Evolutionary conservation across 1,140 invertebrate species (phyloP).

Genomic region (Tetragonula clypearis): DNA sequence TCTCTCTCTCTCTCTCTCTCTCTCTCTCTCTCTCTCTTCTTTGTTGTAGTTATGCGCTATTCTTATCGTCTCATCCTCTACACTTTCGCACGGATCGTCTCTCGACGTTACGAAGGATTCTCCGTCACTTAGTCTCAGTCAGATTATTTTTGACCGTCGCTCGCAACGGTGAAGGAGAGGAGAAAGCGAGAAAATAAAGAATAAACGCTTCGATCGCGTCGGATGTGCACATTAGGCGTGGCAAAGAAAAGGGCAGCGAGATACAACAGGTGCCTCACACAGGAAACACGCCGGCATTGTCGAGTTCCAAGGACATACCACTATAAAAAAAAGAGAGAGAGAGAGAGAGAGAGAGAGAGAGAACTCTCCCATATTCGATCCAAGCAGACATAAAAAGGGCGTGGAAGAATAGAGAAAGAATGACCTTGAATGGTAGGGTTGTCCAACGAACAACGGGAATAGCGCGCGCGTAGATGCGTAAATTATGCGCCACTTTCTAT

Average conservation of each 20-base stretch:
- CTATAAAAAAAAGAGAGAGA: conserved; percentile 19
- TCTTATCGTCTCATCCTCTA: conserved; percentile 7
- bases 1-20: background rate
- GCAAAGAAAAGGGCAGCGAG: conserved; percentile 28
- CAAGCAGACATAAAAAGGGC: conserved; percentile 28
- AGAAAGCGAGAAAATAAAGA: background rate
- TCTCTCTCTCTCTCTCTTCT: too few relatives aligned
- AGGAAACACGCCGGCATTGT: conserved; percentile 39
- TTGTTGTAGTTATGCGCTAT: background rate
- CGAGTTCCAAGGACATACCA: conserved; percentile 31
- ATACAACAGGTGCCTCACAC: conserved; percentile 41
- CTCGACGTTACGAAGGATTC: background rate
- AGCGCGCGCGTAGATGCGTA: conserved; percentile 33
- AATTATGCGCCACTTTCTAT: conserved; percentile 44
- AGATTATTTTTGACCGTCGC: conserved; percentile 6
- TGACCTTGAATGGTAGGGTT: conserved; percentile 45
- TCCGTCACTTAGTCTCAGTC: background rate
- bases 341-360: too few relatives aligned
- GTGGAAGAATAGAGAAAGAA: conserved; percentile 6
- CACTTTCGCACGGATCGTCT: conserved; percentile 20
- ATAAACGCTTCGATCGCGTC: conserved; percentile 6
- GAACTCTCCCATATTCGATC: conserved; percentile 29
- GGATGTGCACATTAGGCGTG: conserved; percentile 37
- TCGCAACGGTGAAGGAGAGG: background rate
- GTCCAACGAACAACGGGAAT: conserved; percentile 29